Evolutionary conservation across 1,140 invertebrate species (phyloP).

Genomic region (Drosophila pseudoananassae): DNA sequence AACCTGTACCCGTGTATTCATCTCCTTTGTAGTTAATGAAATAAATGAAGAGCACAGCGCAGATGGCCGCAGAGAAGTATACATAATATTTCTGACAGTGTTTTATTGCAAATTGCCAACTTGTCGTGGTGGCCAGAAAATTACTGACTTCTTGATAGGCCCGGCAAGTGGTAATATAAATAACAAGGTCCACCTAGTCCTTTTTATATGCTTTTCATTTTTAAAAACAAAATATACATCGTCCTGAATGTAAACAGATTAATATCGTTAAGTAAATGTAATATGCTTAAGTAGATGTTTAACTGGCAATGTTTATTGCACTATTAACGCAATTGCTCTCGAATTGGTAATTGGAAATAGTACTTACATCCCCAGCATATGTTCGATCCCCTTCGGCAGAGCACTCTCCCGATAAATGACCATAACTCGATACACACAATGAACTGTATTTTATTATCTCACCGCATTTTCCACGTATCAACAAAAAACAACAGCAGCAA

Average conservation of each 20-base stretch:
- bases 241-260: neutral
- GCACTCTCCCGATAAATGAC: slow-evolving; percentile 10
- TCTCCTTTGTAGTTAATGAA: slow-evolving; percentile 66
- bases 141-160: slow-evolving; percentile 16
- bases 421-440: slow-evolving; percentile 34
- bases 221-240: neutral
- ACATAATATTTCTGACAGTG: slow-evolving; percentile 50
- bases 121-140: slow-evolving; percentile 7
- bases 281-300: neutral
- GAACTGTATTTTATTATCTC: slow-evolving; percentile 37
- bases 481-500: slow-evolving; percentile 18
- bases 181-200: neutral
- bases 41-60: slow-evolving; percentile 69
- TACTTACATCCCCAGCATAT: slow-evolving; percentile 11
- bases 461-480: slow-evolving; percentile 39
- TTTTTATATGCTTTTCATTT: neutral
- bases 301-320: neutral
- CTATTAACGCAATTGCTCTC: slow-evolving; percentile 13
- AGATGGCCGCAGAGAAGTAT: slow-evolving; percentile 43
- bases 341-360: neutral
- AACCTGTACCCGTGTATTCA: slow-evolving; percentile 1
- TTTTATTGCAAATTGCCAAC: slow-evolving; percentile 57
- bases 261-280: neutral
- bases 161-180: neutral
- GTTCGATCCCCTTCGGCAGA: slow-evolving; percentile 28